phyloP scores from a whole-genome alignment of 2,797 vertebrate species.

The Coccyzus lansbergi region DNA sequence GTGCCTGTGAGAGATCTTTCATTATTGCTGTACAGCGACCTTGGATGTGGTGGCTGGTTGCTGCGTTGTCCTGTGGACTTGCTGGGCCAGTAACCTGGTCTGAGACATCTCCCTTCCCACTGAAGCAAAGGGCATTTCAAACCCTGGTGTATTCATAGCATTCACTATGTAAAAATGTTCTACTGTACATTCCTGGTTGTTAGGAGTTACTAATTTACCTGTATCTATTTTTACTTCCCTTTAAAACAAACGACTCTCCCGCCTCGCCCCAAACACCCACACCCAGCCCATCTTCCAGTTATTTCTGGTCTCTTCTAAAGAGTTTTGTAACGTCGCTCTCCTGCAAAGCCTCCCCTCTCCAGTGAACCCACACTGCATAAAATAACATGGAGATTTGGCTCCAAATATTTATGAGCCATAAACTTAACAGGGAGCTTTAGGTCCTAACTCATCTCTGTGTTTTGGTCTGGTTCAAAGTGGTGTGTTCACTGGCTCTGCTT shows the following conservation, averaged over 20 bases:
- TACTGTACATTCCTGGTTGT: neutral
- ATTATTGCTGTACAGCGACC: neutral
- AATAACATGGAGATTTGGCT: neutral
- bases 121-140: neutral
- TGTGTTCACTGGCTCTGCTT: neutral
- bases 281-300: neutral
- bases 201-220: slow-evolving; percentile 51
- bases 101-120: neutral
- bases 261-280: neutral
- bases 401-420: neutral
- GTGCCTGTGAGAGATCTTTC: neutral
- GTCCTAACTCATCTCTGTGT: neutral
- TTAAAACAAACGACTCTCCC: slow-evolving; percentile 36
- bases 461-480: neutral
- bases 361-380: neutral
- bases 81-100: neutral
- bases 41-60: neutral
- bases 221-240: slow-evolving; percentile 42
- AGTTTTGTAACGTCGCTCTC: neutral
- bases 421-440: neutral
- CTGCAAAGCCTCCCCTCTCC: neutral
- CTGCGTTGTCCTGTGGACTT: neutral
- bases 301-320: slow-evolving; percentile 4
- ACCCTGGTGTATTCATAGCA: neutral
- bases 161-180: neutral